phyloP scores from a whole-genome alignment of 2,797 vertebrate genomes.

The Distichodus sexfasciatus region DNA sequence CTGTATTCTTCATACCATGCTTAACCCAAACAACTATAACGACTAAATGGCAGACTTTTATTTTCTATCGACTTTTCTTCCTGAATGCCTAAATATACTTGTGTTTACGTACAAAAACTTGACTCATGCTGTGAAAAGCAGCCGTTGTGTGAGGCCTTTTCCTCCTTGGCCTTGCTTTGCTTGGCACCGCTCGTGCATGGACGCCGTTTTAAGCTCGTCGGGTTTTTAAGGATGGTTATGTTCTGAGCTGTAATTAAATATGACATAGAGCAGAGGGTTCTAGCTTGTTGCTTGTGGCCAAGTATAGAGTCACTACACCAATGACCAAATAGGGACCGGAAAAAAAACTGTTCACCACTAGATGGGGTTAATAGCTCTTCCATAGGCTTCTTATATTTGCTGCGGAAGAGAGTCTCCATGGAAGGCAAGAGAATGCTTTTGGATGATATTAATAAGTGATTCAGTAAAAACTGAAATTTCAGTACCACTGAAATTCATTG shows the following conservation, averaged over 20 bases:
- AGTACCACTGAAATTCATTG: no score
- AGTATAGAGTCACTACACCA: not conserved
- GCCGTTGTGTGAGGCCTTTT: not conserved
- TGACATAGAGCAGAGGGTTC: not conserved
- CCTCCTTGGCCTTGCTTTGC: not conserved
- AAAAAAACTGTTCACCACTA: conserved; percentile 38
- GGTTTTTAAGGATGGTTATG: not conserved
- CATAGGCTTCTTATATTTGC: no score
- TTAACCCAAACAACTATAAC: conserved; percentile 38
- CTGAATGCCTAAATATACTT: not conserved
- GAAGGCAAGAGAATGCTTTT: no score
- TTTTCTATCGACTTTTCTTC: conserved; percentile 10
- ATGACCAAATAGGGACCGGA: not conserved
- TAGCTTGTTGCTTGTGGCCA: not conserved
- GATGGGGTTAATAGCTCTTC: conserved; percentile 45
- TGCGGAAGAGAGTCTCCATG: no score
- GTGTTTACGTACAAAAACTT: not conserved
- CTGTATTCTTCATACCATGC: conserved; percentile 36
- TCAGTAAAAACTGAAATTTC: no score
- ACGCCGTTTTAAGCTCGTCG: not conserved
- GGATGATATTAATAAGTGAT: no score
- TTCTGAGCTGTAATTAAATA: conserved; percentile 5
- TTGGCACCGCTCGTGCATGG: not conserved
- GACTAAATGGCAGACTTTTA: conserved; percentile 14
- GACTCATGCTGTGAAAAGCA: not conserved